Percentiles rank a stretch among this genome's conserved stretches.
These are phyloP conservation scores for Mamestra configurata DNA, from an alignment of 1,140 invertebrate genomes.

Conservation along the genomic window DNA sequence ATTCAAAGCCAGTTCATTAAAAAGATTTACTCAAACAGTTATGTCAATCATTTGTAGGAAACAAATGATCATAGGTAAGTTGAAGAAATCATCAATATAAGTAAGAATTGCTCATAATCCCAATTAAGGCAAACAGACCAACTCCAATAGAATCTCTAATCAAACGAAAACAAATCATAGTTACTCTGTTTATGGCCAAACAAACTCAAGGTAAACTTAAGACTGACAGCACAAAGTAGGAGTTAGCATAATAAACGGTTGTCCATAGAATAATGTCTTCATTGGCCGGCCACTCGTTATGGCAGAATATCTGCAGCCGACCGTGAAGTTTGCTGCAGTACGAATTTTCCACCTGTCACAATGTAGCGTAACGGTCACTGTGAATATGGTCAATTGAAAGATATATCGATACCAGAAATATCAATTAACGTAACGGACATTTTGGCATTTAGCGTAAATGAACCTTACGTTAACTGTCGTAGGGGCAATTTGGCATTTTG, in stretches of 20 bases:
- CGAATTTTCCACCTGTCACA: conserved; percentile 8
- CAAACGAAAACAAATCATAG: conserved; percentile 3
- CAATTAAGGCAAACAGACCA: background rate
- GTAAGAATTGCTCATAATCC: background rate
- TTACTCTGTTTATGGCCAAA: conserved; percentile 2
- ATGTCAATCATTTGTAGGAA: no score
- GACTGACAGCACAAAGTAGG: conserved; percentile 38
- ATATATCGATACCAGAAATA: no score
- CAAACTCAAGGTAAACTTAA: conserved; percentile 11
- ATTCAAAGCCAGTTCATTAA: background rate
- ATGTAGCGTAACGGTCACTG: background rate
- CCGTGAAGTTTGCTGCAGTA: conserved; percentile 15
- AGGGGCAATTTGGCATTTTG: no score
- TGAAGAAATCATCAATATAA: background rate
- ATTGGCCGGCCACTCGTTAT: conserved; percentile 27
- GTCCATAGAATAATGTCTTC: conserved; percentile 35
- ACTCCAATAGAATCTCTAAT: background rate
- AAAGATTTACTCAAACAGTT: background rate
- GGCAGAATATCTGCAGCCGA: background rate
- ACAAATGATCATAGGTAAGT: no score
- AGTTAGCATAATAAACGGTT: conserved; percentile 33
- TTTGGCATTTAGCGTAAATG: no score
- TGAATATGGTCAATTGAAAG: background rate
- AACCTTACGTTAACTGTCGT: no score
- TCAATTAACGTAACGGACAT: no score